phyloP scores from a whole-genome alignment of 2,797 vertebrate species.

The Salmo trutta region DNA sequence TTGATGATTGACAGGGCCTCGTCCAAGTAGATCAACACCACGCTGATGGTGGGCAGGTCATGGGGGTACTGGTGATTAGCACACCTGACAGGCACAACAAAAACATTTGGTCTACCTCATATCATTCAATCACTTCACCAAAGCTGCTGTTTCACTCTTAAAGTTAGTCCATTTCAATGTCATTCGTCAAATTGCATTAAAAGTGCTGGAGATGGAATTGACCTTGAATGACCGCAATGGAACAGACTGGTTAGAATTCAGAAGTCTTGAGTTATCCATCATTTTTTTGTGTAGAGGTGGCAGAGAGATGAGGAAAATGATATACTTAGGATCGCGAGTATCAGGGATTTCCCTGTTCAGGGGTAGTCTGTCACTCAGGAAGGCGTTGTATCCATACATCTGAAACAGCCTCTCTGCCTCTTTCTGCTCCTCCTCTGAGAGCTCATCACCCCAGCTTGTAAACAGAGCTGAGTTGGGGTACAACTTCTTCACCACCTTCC shows the following conservation, averaged over 20 bases:
- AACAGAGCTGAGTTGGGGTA: conserved; percentile 86
- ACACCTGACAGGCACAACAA: conserved; percentile 64
- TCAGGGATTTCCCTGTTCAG: conserved; percentile 86
- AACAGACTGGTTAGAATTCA: background rate
- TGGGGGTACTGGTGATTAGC: conserved; percentile 67
- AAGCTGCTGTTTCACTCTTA: background rate
- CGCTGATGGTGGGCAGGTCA: conserved; percentile 73
- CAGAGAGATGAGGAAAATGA: background rate
- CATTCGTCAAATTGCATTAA: background rate
- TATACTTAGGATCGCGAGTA: conserved; percentile 67
- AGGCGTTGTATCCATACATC: conserved; percentile 91
- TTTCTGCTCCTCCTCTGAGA: conserved; percentile 84
- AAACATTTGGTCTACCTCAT: background rate
- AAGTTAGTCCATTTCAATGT: background rate
- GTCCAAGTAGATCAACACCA: conserved; percentile 79
- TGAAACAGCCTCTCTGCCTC: conserved; percentile 82
- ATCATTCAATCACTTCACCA: background rate
- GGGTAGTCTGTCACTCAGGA: conserved; percentile 88
- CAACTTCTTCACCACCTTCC: conserved; percentile 66
- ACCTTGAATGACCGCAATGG: rapidly evolving
- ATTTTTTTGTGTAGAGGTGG: background rate
- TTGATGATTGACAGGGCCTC: conserved; percentile 80
- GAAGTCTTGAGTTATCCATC: background rate
- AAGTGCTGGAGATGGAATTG: background rate
- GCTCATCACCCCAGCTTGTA: conserved; percentile 82